Conservation (phyloP, 2,797 vertebrate species). For the Syndactyla subalaris region DNA sequence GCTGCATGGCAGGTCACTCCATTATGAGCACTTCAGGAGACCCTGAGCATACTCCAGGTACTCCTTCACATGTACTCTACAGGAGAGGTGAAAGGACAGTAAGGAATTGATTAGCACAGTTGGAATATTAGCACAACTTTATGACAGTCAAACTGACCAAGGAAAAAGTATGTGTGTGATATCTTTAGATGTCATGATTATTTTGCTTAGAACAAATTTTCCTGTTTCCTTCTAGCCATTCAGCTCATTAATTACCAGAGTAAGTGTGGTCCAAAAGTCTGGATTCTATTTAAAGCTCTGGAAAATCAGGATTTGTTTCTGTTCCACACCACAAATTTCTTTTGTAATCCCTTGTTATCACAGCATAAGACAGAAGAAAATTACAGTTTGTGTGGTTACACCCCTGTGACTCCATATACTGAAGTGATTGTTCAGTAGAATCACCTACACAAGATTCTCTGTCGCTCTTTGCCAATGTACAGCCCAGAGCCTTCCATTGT, state of each 20-base stretch:
- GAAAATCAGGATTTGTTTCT: neutral
- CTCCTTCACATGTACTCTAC: neutral
- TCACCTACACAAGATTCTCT: neutral
- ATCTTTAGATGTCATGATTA: neutral
- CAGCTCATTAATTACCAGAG: neutral
- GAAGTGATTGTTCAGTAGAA: neutral
- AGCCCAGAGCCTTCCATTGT: neutral
- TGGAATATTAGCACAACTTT: neutral
- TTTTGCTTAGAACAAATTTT: neutral
- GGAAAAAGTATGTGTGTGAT: neutral
- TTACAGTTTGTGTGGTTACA: neutral
- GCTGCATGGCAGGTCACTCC: neutral
- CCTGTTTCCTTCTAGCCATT: neutral
- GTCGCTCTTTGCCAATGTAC: neutral
- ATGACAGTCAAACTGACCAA: neutral
- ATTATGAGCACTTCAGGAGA: accelerated
- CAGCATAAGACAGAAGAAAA: neutral
- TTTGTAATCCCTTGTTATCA: neutral
- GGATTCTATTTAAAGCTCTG: neutral
- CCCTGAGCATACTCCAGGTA: neutral
- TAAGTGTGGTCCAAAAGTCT: neutral
- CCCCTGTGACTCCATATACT: neutral
- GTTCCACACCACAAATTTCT: neutral
- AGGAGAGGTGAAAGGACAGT: neutral
- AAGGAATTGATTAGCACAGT: neutral